Base-by-base conservation (phyloP, 2,888 invertebrate species). In the Agrotis exclamationis region DNA sequence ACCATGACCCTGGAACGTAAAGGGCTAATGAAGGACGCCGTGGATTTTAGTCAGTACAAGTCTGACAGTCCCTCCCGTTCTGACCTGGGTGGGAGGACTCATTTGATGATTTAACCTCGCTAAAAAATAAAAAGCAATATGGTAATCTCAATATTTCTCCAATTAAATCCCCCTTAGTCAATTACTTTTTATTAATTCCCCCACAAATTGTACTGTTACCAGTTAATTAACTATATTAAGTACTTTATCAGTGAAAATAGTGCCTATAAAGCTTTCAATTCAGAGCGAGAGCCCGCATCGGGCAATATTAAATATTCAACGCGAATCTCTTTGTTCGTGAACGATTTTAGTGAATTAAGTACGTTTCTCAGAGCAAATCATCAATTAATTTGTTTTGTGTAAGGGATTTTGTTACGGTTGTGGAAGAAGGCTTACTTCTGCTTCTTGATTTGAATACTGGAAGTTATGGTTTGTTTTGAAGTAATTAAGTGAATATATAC, bases 191-290 rank as follows among this genome's bases (percentile, higher is more conserved):
- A 74, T 77, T 79, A 68, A 77, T 74, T 53, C 16, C 59, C 18
- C 54, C 74, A 70, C 70, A 79, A 74, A 74, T 77, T 58, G 77
- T 63, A 74, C 70, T 20, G 64, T 70, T 64, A 51, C 68, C 75
- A 65, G 60, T 69, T 80, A 79, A 79, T 79, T 76, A 80, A 77
- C 60, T 77, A 77, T 62, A 80, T 66, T 77, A 74, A 64, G 54
- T 56, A 60, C 60, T 80, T 76, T 73, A 81, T 77, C 69, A 66
- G 70, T 50, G 63, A 67, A 74, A 81, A 78, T 78, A 74, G 82
- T 80, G 80, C 56, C 73, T 70, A 70, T 78, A 78, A 74, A 81
- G 80, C 80, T 58, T 82, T 78, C 79, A 71, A 69, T 80, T 79
- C 44, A 33, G 13, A 45, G 58, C 44, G 63, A 76, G 63, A 44